phyloP scores from a whole-genome alignment of 2,797 vertebrate species.

The Sylvilagus floridanus region DNA sequence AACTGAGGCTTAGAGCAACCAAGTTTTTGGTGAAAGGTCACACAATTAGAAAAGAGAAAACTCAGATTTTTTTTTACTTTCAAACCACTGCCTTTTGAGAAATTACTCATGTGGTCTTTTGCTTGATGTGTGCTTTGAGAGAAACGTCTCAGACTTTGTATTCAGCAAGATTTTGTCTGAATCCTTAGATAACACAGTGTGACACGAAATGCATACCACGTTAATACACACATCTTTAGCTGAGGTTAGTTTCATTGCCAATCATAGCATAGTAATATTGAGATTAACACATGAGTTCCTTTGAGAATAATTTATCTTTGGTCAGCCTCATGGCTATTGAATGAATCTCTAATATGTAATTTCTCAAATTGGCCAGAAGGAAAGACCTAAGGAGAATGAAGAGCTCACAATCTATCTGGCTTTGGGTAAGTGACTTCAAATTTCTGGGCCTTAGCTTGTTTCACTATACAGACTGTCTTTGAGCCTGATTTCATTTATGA shows the following conservation, averaged over 20 bases:
- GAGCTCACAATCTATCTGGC: neutral
- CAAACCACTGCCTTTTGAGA: slow-evolving; percentile 12
- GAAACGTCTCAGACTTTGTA: neutral
- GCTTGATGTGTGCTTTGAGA: slow-evolving; percentile 37
- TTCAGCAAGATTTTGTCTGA: slow-evolving; percentile 1
- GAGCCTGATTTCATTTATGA: slow-evolving; percentile 5
- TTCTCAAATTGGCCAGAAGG: neutral
- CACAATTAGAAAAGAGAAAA: slow-evolving; percentile 44
- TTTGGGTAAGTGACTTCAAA: neutral
- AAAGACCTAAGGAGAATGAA: neutral
- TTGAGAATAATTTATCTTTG: neutral
- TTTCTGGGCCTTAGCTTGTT: neutral
- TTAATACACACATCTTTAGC: neutral
- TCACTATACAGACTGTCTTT: neutral
- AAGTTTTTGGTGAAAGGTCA: slow-evolving; percentile 6
- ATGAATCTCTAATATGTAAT: neutral
- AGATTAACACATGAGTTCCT: neutral
- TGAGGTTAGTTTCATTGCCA: neutral
- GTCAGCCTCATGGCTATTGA: neutral
- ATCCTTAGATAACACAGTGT: neutral
- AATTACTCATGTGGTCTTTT: slow-evolving; percentile 24
- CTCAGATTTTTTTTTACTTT: slow-evolving; percentile 14
- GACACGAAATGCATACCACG: neutral
- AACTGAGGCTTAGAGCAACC: slow-evolving; percentile 14
- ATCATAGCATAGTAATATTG: neutral